These are phyloP conservation scores for Cyphomyrus plagiostoma DNA, from an alignment of 2,113 vertebrate genomes.

Conservation along the genomic window DNA sequence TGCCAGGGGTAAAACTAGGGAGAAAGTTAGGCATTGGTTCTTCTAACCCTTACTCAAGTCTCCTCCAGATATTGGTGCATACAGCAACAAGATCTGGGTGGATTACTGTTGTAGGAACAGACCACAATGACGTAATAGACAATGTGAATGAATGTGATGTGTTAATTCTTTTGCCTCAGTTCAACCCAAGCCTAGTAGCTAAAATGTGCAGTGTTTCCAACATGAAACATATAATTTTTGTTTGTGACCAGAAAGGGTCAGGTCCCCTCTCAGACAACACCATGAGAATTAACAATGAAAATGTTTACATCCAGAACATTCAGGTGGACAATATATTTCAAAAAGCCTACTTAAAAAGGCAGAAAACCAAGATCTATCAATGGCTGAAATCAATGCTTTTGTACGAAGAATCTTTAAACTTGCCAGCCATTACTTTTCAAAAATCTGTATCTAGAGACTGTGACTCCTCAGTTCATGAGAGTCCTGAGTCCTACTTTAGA, in stretches of 20 bases:
- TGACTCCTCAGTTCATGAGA: neutral
- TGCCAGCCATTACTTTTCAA: constrained; percentile 46
- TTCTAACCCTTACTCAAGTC: constrained; percentile 52
- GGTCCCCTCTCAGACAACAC: constrained; percentile 27
- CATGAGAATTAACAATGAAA: constrained; percentile 43
- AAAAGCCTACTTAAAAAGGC: constrained; percentile 55
- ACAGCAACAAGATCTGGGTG: constrained; percentile 65
- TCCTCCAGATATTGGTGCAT: constrained; percentile 58
- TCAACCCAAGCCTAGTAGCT: constrained; percentile 38
- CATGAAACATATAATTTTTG: constrained; percentile 57
- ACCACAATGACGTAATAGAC: constrained; percentile 23
- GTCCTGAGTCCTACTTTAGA: constrained; percentile 63
- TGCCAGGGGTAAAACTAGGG: constrained; percentile 46
- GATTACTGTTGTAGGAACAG: constrained; percentile 49
- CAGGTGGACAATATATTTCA: constrained; percentile 57
- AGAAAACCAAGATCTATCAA: constrained; percentile 40
- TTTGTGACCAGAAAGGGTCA: constrained; percentile 49
- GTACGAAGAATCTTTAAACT: constrained; percentile 38
- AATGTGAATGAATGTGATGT: constrained; percentile 46
- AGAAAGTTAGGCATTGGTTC: constrained; percentile 62
- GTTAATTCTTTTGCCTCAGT: constrained; percentile 64
- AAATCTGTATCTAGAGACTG: constrained; percentile 8
- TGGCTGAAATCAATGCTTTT: constrained; percentile 64
- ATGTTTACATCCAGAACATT: constrained; percentile 55
- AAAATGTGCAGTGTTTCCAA: constrained; percentile 29